Conservation (phyloP, 1,140 invertebrate genomes). For the Heliconius nattereri region DNA sequence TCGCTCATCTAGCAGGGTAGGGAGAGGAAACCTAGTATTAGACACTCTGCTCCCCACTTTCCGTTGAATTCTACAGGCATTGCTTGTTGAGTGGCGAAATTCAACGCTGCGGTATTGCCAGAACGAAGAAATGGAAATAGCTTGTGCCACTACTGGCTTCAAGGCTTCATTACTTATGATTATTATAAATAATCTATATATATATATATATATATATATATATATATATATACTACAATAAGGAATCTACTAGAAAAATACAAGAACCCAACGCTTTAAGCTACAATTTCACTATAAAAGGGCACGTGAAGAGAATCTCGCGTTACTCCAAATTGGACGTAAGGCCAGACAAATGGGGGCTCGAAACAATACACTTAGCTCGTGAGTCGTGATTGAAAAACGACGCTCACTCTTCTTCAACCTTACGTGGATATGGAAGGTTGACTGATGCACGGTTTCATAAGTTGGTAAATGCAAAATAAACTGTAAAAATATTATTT, state of each 20-base stretch:
- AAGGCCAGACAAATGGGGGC: conserved; percentile 50
- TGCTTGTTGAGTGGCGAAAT: too few species aligned
- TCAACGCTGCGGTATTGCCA: too few species aligned
- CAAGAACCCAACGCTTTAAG: not conserved
- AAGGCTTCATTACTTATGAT: not conserved
- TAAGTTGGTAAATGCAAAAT: not conserved
- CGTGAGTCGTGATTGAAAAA: conserved; percentile 40
- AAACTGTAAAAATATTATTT: too few species aligned
- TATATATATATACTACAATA: not conserved
- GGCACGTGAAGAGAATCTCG: conserved; percentile 38
- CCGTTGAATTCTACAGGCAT: too few species aligned
- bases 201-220: too few species aligned
- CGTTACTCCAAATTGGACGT: conserved; percentile 47
- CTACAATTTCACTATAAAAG: conserved; percentile 27
- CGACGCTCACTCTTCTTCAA: conserved; percentile 32
- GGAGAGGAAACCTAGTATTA: too few species aligned
- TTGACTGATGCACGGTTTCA: not conserved
- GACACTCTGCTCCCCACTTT: too few species aligned
- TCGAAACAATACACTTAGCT: conserved; percentile 51
- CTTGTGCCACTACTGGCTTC: too few species aligned
- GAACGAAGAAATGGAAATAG: too few species aligned
- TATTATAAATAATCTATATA: not conserved
- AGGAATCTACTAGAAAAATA: not conserved
- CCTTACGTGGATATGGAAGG: not conserved
- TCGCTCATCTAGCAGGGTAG: too few species aligned